Conservation (phyloP, 1,140 invertebrate species). For the Zaprionus inermis region DNA sequence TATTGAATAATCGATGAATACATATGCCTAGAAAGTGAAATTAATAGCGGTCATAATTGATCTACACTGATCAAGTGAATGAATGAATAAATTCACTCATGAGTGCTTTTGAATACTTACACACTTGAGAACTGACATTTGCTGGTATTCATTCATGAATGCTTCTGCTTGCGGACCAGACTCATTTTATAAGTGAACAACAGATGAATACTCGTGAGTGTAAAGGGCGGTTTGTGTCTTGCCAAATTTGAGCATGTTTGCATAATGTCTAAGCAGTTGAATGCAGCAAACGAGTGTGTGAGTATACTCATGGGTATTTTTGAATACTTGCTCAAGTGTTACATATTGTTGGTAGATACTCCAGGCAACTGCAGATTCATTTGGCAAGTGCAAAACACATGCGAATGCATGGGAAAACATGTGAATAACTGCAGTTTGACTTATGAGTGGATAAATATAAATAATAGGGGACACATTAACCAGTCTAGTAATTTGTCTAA, state of each 20-base stretch:
- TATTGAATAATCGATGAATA: constrained; percentile 36
- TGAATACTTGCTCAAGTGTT: neutral
- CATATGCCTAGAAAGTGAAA: constrained; percentile 21
- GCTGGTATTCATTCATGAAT: neutral
- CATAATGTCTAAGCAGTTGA: no score
- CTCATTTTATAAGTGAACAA: no score
- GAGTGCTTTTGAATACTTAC: neutral
- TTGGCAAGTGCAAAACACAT: no score
- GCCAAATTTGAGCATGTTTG: no score
- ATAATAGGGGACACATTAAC: neutral
- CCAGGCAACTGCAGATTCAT: no score
- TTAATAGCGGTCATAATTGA: constrained; percentile 14
- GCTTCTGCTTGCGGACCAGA: no score
- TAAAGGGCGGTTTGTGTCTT: no score
- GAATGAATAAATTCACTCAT: constrained; percentile 9
- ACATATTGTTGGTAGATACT: no score
- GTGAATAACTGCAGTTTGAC: neutral
- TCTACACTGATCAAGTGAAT: neutral
- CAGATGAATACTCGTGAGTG: constrained; percentile 13
- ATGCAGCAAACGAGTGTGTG: neutral
- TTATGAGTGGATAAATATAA: neutral
- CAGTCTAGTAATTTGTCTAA: neutral
- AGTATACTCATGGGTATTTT: neutral
- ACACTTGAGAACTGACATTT: no score
- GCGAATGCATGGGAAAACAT: neutral